These are phyloP conservation scores for Caenorhabditis panamensis DNA, from an alignment of 2,888 invertebrate genomes.

Conservation along the genomic window DNA sequence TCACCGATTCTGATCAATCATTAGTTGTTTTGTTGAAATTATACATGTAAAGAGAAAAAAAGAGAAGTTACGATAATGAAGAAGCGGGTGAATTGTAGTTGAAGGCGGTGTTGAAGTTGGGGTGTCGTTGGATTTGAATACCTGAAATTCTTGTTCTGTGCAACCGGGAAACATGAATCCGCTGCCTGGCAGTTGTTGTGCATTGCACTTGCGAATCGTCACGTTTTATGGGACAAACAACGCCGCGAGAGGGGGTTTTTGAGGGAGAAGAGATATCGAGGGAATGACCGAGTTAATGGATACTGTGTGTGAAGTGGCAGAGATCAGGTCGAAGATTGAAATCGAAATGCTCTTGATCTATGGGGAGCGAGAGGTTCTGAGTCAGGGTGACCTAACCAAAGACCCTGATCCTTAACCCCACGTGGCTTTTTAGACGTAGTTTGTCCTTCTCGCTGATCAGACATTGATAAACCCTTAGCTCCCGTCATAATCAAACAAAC, in stretches of 20 bases:
- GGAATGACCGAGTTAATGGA: slow-evolving; percentile 5
- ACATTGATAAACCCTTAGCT: not conserved
- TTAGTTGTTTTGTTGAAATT: slow-evolving; percentile 19
- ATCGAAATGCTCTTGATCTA: too few relatives aligned
- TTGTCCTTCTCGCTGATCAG: not conserved
- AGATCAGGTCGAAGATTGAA: slow-evolving; percentile 24
- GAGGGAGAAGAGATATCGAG: not conserved
- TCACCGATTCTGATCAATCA: slow-evolving; percentile 32
- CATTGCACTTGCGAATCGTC: slow-evolving; percentile 55
- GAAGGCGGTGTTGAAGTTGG: not conserved
- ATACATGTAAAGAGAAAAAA: too few relatives aligned
- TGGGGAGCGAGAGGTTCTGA: too few relatives aligned
- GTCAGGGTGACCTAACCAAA: too few relatives aligned
- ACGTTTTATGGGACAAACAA: slow-evolving; percentile 59
- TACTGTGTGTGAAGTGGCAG: slow-evolving; percentile 21
- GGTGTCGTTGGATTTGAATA: slow-evolving; percentile 27
- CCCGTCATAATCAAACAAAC: slow-evolving; percentile 3
- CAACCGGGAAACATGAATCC: too few relatives aligned
- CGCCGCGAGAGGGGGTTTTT: not conserved
- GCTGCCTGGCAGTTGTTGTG: slow-evolving; percentile 48
- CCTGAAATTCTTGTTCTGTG: slow-evolving; percentile 23
- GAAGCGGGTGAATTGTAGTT: slow-evolving; percentile 34
- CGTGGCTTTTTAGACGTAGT: too few relatives aligned
- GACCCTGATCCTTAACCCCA: too few relatives aligned
- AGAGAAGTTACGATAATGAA: not conserved